Evolutionary conservation across 2,113 vertebrate genomes (phyloP).

Genomic region (Salvelinus sp.): DNA sequence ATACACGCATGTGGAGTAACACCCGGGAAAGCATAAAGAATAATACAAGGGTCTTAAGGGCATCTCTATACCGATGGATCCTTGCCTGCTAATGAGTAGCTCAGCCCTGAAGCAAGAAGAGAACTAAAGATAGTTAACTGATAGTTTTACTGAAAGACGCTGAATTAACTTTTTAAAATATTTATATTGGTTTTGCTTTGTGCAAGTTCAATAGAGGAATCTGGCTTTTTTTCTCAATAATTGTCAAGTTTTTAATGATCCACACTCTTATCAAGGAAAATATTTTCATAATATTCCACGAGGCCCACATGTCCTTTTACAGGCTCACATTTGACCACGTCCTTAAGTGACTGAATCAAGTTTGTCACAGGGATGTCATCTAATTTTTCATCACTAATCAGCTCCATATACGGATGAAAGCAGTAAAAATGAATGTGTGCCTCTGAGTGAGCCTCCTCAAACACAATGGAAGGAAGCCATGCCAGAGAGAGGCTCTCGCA

Average conservation of each 20-base stretch:
- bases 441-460: conserved; percentile 2
- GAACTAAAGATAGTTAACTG: neutral
- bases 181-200: too few species aligned
- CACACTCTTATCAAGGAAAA: too few species aligned
- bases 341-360: neutral
- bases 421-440: neutral
- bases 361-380: neutral
- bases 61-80: neutral
- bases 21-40: neutral
- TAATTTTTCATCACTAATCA: neutral
- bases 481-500: neutral
- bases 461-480: conserved; percentile 8
- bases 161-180: too few species aligned
- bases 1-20: neutral
- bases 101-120: neutral
- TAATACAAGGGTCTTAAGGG: neutral
- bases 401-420: neutral
- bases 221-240: too few species aligned
- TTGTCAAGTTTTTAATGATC: too few species aligned
- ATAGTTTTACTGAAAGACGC: neutral
- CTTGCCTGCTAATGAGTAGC: neutral
- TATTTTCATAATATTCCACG: too few species aligned
- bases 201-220: too few species aligned
- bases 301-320: too few species aligned
- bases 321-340: neutral